Evolutionary conservation across 2,888 invertebrate genomes (phyloP), one percentile per base, ranked within the genome.

Genomic region (Melanargia galathea): DNA sequence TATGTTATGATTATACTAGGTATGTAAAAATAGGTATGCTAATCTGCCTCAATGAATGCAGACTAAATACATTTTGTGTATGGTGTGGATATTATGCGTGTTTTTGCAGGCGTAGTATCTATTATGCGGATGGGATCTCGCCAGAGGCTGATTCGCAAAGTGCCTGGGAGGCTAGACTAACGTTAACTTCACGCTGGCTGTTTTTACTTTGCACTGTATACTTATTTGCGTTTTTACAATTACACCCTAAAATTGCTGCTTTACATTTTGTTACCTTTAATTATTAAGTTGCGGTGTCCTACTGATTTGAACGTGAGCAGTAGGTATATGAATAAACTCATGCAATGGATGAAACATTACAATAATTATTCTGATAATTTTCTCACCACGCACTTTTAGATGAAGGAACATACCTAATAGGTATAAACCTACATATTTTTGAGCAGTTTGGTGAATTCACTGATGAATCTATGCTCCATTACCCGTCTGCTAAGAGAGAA

Each of bases 91-190:
- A 40, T 48, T 35, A 59, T 55, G 51, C 33, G 45, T 54, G 35
- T 46, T 46, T 40, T 60, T 55, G 48, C 48, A 43, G 52, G 20
- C 57, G 48, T 55, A 33, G 45, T 52, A 38, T 60, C 60, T 62
- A 59, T 61, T 66, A 66, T 61, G 48, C 46, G 59, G 40, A 58
- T 49, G 56, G 55, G 45, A 56, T 18, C 35, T 24, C 52, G 62
- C 45, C 59, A 56, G 40, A 55, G 55, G 51, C 56, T 59, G 63
- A 56, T 59, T 56, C 35, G 54, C 56, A 35, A 38, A 57, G 46
- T 60, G 57, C 55, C 18, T 52, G 13, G 52, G 11, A 52, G 6
- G 20, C 52, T 49, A 56, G 35, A 30, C 58, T 55, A 48, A 35
- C 30, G 48, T 49, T 66, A 59, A 64, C 40, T 38, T 59, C 58